Base-by-base conservation (phyloP, 2,888 invertebrate species). In the Callyntrura sp. region DNA sequence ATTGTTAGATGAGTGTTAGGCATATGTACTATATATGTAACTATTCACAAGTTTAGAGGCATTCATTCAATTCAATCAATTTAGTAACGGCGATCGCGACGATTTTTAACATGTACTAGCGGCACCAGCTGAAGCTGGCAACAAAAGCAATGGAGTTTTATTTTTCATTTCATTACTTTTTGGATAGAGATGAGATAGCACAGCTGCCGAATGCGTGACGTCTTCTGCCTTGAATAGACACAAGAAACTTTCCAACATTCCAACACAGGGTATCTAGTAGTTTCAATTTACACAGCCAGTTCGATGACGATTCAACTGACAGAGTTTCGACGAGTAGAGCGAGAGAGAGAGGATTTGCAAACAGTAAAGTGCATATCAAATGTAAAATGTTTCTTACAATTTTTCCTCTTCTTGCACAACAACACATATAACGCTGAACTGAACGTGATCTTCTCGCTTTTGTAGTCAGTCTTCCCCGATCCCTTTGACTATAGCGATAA, bases 401-500 rank as follows among this genome's bases (percentile, higher is more conserved):
- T n/a, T n/a, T n/a, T 70, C 17, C n/a, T n/a, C 14, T 57, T 60
- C 60, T 76, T 23, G 43, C 76, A 45, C 73, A 60, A 70, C 43
- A 78, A 14, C 78, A 79, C 12, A 82, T 23, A 45, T 57, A 60
- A 45, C 45, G n/a, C n/a, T n/a, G n/a, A n/a, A n/a, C n/a, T n/a
- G n/a, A n/a, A n/a, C n/a, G 70, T 70, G 70, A 45, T 43, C 70
- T 20, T 62, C 20, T 70, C 43, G 62, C 35, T 11, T 25, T 14
- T 68, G 1, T 68, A 35, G 28, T 35, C 60, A 57, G 8, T 35
- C 60, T n/a, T n/a, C n/a, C 28, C n/a, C 45, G 60, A 20, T 82
- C 57, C 70, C 70, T 76, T 43, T 70, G 57, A 78, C 28, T 48
- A 28, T 51, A 65, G 85, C 78, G 62, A 86, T 86, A 86, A 86